Evolutionary conservation across 2,797 vertebrate genomes (phyloP), one percentile per base, ranked within the genome.

Genomic region (Esox masquinongy): DNA sequence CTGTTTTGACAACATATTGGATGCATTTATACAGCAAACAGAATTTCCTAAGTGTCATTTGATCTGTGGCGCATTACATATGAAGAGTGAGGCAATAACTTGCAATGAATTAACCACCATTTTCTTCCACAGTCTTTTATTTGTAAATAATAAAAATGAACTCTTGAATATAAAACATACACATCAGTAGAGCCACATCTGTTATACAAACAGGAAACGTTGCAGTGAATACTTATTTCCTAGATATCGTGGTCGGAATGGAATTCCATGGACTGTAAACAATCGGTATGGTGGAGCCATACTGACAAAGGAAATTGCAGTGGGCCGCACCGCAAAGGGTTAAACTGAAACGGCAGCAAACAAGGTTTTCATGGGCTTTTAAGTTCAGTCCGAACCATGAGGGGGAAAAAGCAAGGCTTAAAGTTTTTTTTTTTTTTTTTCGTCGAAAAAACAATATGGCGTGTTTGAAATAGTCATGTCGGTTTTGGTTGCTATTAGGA

Each of bases 291-390:
- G 84, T 80, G 88, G 82, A 79, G 77, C 93, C 94, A 94, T 94
- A 94, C 94, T 93, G 92, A 94, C 91, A 94, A 94, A 94, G 92
- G 90, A 94, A 95, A 94, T 86, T 89, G 90, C 91, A 90, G 89
- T 86, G 92, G 92, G 96, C 95, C 94, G 90, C 90, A 91, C 93
- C 88, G 93, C 96, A 94, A 84, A 81, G 87, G 83, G 77, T 87
- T 96, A 82, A 95, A 99, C 97, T 95, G 94, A 96, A 96, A 94
- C 95, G 95, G 95, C 95, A 94, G 96, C 95, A 95, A 97, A 97
- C 96, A 94, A 95, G 93, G 93, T 96, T 86, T 83, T 85, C 91
- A 92, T 96, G 94, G 95, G 93, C 94, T 94, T 94, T 84, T 86
- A 91, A 94, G 93, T 96, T 97, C 95, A 95, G 88, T 91, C 89